Evolutionary conservation across 2,888 invertebrate species (phyloP).

Genomic region (Heliconius ethilla): DNA sequence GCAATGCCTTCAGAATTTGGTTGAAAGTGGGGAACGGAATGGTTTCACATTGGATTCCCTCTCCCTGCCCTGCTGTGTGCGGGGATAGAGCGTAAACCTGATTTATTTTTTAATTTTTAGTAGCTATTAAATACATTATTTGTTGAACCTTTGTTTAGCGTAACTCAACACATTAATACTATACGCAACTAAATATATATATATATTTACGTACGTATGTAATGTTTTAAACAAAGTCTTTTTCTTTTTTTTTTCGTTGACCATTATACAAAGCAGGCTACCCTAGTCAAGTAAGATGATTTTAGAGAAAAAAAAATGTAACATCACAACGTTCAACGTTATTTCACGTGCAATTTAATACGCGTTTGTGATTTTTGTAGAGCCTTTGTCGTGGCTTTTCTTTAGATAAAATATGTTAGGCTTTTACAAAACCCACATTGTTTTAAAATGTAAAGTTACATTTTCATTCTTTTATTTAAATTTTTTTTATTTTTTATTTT

Average conservation of each 20-base stretch:
- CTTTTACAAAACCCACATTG: neutral
- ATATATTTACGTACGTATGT: neutral
- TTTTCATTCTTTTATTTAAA: neutral
- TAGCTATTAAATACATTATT: too few relatives aligned
- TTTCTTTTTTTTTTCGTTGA: neutral
- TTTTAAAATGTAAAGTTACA: neutral
- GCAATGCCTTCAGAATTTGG: too few relatives aligned
- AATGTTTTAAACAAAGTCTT: too few relatives aligned
- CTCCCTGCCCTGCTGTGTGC: too few relatives aligned
- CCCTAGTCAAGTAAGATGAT: neutral
- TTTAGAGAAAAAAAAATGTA: neutral
- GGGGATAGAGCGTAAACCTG: too few relatives aligned
- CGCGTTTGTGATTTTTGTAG: conserved; percentile 17
- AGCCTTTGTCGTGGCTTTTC: conserved; percentile 13
- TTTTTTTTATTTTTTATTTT: neutral
- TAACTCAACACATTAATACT: neutral
- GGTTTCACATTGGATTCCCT: too few relatives aligned
- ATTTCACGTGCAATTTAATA: conserved; percentile 24
- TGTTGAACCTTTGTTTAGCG: too few relatives aligned
- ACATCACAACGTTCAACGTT: conserved; percentile 7
- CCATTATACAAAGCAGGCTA: neutral
- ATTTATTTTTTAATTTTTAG: too few relatives aligned
- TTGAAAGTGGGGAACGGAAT: too few relatives aligned
- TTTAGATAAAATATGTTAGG: conserved; percentile 11
- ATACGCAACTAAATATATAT: neutral